A percentile compares a stretch with the other conserved stretches of the same genome.
Conservation (phyloP, 1,140 invertebrate genomes). For the Muscidifurax raptorellus region DNA sequence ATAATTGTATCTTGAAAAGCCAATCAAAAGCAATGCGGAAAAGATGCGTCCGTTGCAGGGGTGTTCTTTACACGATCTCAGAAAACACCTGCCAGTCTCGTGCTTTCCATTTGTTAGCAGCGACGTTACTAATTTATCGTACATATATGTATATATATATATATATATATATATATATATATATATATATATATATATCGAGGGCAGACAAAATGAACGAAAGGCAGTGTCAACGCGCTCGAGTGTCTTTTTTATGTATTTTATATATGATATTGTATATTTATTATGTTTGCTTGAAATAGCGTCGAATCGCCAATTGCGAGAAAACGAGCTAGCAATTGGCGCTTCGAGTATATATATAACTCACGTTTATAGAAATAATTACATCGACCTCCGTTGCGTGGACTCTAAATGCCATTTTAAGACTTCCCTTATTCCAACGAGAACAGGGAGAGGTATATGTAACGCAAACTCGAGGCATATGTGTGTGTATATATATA, state of each 20-base stretch:
- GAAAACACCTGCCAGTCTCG: background rate
- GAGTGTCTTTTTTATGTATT: constrained; percentile 1
- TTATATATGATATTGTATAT: constrained; percentile 1
- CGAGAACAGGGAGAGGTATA: background rate
- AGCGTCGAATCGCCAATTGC: constrained; percentile 7
- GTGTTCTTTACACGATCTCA: constrained; percentile 1
- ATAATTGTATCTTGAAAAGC: constrained; percentile 28
- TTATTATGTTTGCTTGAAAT: constrained; percentile 17
- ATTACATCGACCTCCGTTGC: constrained; percentile 14
- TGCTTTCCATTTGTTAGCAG: background rate
- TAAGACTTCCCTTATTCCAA: constrained; percentile 42
- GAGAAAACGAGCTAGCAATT: background rate
- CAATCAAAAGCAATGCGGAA: constrained; percentile 45
- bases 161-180: background rate
- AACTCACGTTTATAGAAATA: constrained; percentile 21
- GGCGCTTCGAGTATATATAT: background rate
- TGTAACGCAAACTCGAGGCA: background rate
- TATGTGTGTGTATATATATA: background rate
- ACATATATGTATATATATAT: background rate
- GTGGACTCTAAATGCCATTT: constrained; percentile 20
- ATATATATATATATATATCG: background rate
- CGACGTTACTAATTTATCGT: background rate
- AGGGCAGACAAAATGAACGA: constrained; percentile 48
- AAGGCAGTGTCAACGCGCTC: constrained; percentile 53
- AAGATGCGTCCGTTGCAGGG: background rate